phyloP scores from a whole-genome alignment of 2,113 vertebrate genomes.

The Leptosomus discolor region DNA sequence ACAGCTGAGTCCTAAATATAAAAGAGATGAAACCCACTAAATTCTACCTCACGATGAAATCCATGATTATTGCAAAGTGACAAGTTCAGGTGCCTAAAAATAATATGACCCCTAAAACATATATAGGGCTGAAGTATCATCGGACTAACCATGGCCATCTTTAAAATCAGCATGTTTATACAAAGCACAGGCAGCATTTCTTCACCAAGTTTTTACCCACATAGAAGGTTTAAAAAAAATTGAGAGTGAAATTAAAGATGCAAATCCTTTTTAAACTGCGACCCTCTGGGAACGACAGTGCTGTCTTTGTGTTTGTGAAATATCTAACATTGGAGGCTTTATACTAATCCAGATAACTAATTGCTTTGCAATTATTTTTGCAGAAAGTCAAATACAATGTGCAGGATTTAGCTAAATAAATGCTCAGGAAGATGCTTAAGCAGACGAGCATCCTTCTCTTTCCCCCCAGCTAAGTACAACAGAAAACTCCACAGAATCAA shows the following conservation, averaged over 20 bases:
- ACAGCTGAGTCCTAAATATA: not conserved
- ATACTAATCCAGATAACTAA: not conserved
- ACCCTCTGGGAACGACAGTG: not conserved
- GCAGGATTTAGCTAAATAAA: not conserved
- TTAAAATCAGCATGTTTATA: accelerated
- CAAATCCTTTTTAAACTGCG: not conserved
- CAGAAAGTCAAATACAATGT: not conserved
- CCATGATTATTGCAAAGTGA: not conserved
- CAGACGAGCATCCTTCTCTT: not conserved
- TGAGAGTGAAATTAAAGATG: not conserved
- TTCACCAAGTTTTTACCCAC: not conserved
- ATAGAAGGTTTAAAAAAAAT: not conserved
- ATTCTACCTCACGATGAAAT: not conserved
- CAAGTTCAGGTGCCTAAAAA: not conserved
- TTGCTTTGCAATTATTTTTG: not conserved
- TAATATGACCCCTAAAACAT: not conserved
- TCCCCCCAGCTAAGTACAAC: not conserved
- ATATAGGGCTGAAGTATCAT: accelerated
- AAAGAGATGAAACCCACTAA: not conserved
- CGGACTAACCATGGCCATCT: accelerated
- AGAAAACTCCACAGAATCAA: not conserved
- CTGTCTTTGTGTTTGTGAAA: not conserved
- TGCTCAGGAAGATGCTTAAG: not conserved
- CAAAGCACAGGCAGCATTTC: not conserved
- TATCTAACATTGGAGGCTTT: not conserved